Base-by-base conservation (phyloP, 2,888 invertebrate genomes). In the Colletes collaris region DNA sequence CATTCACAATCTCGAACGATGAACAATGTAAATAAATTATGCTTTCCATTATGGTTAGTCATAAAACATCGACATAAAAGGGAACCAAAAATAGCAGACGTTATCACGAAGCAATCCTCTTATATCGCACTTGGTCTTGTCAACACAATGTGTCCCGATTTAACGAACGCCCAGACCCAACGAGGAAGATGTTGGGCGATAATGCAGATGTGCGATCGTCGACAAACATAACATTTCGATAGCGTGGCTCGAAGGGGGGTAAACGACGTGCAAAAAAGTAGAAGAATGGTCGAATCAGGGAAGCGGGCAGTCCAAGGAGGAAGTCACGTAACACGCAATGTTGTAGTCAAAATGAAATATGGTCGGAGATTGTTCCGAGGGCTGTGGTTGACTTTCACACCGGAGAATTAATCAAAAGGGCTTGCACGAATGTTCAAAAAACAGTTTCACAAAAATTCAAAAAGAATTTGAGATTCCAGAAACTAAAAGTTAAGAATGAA, bases 131-230 rank as follows among this genome's bases (percentile, higher is more conserved):
- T 56, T 63, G 56, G 73, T 71, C 74, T 81, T 71, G 73, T 84
- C 82, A 76, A 66, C 68, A 82, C 83, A 82, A 86, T 86, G 81
- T 68, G 74, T 85, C 72, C 83, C 79, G 86, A 85, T 87, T 87
- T 89, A 87, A 87, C 85, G 85, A 88, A 85, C 87, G 85, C 87
- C 84, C 67, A 75, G 72, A 52, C 59, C 68, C 62, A 67, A 80
- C 68, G 71, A 65, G 58, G 52, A 76, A 85, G 85, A 89, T 88
- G 81, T 73, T 74, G 75, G 60, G 35, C 79, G 84, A 86, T 85
- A 85, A 83, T 79, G 81, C 88, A 86, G 87, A 87, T 88, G 89
- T 85, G 87, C 83, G 71, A 86, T 82, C 79, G 73, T 40, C 76
- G 78, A 76, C 72, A 76, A 86, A 86, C 86, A 81, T 76, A 72